Percentiles rank a stretch among this genome's conserved stretches.
Evolutionary conservation across 2,797 vertebrate species (phyloP).

Genomic region (Lagodon rhomboides): DNA sequence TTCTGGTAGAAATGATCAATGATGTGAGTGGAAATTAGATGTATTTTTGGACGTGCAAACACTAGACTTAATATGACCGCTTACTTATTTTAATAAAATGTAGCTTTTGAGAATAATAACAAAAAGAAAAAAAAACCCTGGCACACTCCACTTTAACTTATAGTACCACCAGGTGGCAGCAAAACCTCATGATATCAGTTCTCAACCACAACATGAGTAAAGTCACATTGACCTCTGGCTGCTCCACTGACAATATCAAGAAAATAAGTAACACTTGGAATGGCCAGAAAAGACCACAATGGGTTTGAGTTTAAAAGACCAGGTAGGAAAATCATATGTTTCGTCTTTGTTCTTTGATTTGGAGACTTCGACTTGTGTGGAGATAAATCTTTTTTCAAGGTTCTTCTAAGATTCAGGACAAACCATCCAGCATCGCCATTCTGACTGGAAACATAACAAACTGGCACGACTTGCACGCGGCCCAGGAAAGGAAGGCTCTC

Average conservation of each 20-base stretch:
- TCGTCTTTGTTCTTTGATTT: constrained; percentile 7
- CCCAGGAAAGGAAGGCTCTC: too few species aligned
- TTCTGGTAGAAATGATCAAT: background rate
- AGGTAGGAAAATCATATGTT: background rate
- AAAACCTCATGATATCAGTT: constrained; percentile 14
- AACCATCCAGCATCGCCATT: background rate
- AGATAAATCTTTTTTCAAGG: constrained; percentile 1
- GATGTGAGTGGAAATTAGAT: background rate
- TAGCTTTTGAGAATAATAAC: background rate
- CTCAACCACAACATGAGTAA: background rate
- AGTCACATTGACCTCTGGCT: constrained; percentile 1
- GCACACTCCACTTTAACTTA: too few species aligned
- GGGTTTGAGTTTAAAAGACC: background rate
- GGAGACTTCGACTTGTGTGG: background rate
- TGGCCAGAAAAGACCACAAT: constrained; percentile 6
- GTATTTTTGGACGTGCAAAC: background rate
- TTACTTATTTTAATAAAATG: background rate
- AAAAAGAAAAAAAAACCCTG: background rate
- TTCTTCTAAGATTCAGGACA: background rate
- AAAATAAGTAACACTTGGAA: constrained; percentile 14
- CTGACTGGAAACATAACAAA: too few species aligned
- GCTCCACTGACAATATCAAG: constrained; percentile 1
- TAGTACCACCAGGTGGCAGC: constrained; percentile 63
- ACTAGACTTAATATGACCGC: background rate
- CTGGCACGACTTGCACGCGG: too few species aligned